A percentile compares a stretch with the other conserved stretches of the same genome.
phyloP scores from a whole-genome alignment of 2,113 vertebrate species.

The Piliocolobus tephrosceles region DNA sequence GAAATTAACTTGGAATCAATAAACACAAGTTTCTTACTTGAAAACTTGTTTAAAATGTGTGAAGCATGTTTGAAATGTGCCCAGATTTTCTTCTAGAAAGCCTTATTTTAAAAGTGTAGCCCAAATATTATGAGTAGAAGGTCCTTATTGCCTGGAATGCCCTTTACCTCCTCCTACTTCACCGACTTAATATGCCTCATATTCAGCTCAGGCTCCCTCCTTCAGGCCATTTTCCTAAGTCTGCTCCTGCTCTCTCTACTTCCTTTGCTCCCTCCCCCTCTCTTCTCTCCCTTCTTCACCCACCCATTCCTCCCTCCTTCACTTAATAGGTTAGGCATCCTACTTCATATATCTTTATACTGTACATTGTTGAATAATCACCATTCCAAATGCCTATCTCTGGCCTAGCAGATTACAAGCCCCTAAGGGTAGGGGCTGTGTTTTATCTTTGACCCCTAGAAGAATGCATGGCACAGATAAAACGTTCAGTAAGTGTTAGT shows the following conservation, averaged over 20 bases:
- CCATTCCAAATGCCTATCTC: background rate
- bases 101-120: slow-evolving; percentile 45
- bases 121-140: slow-evolving; percentile 52
- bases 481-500: background rate
- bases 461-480: background rate
- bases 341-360: background rate
- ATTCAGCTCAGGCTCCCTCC: background rate
- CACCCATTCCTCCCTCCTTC: background rate
- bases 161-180: slow-evolving; percentile 36
- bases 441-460: slow-evolving; percentile 30
- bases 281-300: no score
- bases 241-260: background rate
- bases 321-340: slow-evolving; percentile 33
- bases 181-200: background rate
- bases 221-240: slow-evolving; percentile 6
- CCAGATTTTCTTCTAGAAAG: slow-evolving; percentile 49
- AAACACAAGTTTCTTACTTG: slow-evolving; percentile 53
- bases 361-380: background rate
- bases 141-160: slow-evolving; percentile 22
- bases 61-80: slow-evolving; percentile 56
- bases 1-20: slow-evolving; percentile 54
- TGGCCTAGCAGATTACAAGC: background rate
- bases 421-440: background rate
- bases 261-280: background rate
- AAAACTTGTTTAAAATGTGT: slow-evolving; percentile 50